Evolutionary conservation across 2,113 vertebrate genomes (phyloP).

Genomic region (Seriola aureovittata): DNA sequence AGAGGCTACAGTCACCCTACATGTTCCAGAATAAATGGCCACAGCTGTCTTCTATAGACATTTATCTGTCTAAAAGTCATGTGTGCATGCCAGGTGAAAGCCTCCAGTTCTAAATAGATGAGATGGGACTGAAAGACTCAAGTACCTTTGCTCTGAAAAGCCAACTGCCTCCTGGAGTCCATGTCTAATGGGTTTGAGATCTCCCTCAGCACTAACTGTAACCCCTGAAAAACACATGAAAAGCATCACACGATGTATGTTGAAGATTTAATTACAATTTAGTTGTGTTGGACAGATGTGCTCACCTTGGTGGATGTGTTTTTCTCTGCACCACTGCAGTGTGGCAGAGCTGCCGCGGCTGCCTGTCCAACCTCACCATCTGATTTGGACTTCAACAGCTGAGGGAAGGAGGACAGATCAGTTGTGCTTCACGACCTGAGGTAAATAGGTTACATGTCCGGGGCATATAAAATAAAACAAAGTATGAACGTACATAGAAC

Average conservation of each 20-base stretch:
- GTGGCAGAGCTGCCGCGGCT: slow-evolving; percentile 76
- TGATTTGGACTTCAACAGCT: slow-evolving; percentile 90
- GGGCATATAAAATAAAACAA: background rate
- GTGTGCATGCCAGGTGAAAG: background rate
- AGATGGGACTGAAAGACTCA: background rate
- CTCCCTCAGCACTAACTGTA: slow-evolving; percentile 81
- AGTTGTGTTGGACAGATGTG: background rate
- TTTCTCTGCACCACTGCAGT: slow-evolving; percentile 85
- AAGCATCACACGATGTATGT: slow-evolving; percentile 14
- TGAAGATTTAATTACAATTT: background rate
- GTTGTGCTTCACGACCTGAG: background rate
- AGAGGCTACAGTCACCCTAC: too few relatives aligned
- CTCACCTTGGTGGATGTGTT: slow-evolving; percentile 89
- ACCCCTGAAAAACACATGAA: slow-evolving; percentile 62
- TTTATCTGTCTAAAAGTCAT: background rate
- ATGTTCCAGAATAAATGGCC: background rate
- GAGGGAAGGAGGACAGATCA: slow-evolving; percentile 3
- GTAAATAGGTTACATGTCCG: background rate
- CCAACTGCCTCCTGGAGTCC: slow-evolving; percentile 89
- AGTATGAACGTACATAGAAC: background rate
- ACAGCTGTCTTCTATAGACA: background rate
- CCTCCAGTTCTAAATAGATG: background rate
- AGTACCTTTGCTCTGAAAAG: slow-evolving; percentile 91
- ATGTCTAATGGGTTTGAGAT: slow-evolving; percentile 88
- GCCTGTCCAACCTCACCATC: slow-evolving; percentile 82